Evolutionary conservation across 2,113 vertebrate genomes (phyloP).

Genomic region (Tachysurus vachellii): DNA sequence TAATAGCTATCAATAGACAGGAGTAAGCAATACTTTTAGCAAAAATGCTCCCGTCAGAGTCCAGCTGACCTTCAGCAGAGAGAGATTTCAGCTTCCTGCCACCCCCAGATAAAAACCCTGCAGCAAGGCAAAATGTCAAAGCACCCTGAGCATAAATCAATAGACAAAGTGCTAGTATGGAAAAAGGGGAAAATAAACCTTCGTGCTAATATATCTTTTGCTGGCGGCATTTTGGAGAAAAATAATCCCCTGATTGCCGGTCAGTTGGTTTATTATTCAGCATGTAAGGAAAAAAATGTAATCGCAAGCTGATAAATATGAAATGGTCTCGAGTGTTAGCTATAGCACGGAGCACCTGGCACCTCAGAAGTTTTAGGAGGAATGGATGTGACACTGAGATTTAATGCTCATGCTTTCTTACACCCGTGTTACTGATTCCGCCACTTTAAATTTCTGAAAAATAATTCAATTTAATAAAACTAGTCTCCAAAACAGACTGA

Average conservation of each 20-base stretch:
- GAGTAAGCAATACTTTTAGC: conserved; percentile 29
- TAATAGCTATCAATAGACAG: conserved; percentile 36
- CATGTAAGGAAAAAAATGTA: neutral
- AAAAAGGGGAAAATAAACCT: neutral
- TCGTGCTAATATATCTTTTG: neutral
- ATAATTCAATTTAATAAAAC: neutral
- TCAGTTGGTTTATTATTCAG: conserved; percentile 4
- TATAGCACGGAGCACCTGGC: neutral
- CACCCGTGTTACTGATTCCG: neutral
- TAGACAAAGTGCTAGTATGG: conserved; percentile 1
- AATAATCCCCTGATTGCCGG: neutral
- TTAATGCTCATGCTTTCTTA: neutral
- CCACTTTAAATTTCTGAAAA: neutral
- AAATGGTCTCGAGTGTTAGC: neutral
- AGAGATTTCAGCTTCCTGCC: conserved; percentile 22
- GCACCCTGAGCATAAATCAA: conserved; percentile 43
- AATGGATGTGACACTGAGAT: neutral
- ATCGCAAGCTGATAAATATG: conserved; percentile 15
- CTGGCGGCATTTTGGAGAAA: conserved; percentile 8
- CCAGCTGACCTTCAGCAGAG: conserved; percentile 36
- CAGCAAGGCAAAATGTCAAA: conserved; percentile 47
- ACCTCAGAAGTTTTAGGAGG: neutral
- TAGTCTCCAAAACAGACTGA: neutral
- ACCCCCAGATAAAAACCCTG: conserved; percentile 19
- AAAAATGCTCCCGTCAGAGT: conserved; percentile 23